Base-by-base conservation (phyloP, 2,797 vertebrate species). In the Nasua narica region DNA sequence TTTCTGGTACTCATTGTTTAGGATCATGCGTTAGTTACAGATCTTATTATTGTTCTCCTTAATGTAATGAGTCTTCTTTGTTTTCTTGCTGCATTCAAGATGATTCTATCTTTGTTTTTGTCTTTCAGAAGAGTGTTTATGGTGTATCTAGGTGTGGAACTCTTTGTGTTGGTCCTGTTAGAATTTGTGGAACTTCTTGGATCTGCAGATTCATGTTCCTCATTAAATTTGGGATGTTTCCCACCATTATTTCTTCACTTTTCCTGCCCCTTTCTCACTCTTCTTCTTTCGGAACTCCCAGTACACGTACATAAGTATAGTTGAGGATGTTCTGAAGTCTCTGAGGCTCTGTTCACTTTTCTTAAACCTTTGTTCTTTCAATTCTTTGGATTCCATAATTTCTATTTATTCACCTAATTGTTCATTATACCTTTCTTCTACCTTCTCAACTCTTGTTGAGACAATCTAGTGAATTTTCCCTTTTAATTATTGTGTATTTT, bases 1-100 rank as follows among this genome's bases (percentile, higher is more conserved):
- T 87, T 92, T 69, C 46, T 87, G 60, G 8, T 27, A 69, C 81
- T 60, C 62, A 37, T 16, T 35, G 23, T n/a, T 85, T 46, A n/a
- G 43, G 40, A 46, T 46, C 65, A 29, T 15, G n/a, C 15, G 4
- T 60, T 32, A 46, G 9, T 78, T 56, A 5, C 40, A 40, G 54
- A 72, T 50, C 14, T 13, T 60, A 14, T 56, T 52, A 14, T 56
- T 79, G 10, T 19, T 83, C 4, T 69, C 12, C 27, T 43, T 2
- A 37, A 12, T 32, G 19, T 35, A 32, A 56, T 35, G 12, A 56
- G 19, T 21, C 5, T 32, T 58, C 52, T 18, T 74, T 46, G 70
- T 46, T 89, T 85, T 32, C 25, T 62, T 52, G 1, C 7, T 83
- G 43, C 10, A 83, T 70, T 82, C 15, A 48, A 37, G 14, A 52